Base-by-base conservation (phyloP, 2,113 vertebrate species). In the Nothobranchius kuhntae region DNA sequence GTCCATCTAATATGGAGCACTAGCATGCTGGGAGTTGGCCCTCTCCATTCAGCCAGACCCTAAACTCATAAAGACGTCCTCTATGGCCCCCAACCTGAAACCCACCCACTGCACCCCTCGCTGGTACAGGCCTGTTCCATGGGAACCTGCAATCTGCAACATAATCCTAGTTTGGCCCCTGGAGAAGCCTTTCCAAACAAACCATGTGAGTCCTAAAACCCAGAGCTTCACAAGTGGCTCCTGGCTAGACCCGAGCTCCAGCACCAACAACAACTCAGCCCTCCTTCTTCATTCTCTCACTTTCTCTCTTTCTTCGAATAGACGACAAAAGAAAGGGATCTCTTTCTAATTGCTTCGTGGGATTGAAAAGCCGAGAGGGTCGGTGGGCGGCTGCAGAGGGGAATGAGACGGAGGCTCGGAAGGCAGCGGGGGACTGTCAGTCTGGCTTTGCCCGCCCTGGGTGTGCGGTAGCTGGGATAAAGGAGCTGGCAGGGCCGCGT, bases 91-190 rank as follows among this genome's bases (percentile, higher is more conserved):
- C 86, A 84, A 88, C 84, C 90, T 88, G 87, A 90, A 89, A 91
- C 85, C 89, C 89, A 87, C 87, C 90, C 88, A 86, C 84, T 72
- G 75, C 89, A 90, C 86, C 84, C 85, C 84, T 86, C 47, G 14
- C 75, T 86, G 77, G 75, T 89, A 69, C 66, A 83, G 83, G 85
- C 82, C 82, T 60, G 70, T 88, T 91, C 89, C 89, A 90, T 90
- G 89, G 90, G 90, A 92, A 92, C 91, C 88, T 71, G 80, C 89
- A 90, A 91, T 91, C 90, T 92, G 90, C 89, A 91, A 91, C 81
- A 89, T 92, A 93, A 93, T 91, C 91, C 89, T 83, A 85, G 89
- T 90, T 89, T 86, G 83, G 89, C 89, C 86, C 86, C 89, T 85
- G 86, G 89, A 88, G 87, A 89, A 89, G 87, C 85, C 86, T 83